A percentile compares a stretch with the other conserved stretches of the same genome.
These are phyloP conservation scores for Orthonyx spaldingii DNA, from an alignment of 2,113 vertebrate genomes.

Conservation along the genomic window DNA sequence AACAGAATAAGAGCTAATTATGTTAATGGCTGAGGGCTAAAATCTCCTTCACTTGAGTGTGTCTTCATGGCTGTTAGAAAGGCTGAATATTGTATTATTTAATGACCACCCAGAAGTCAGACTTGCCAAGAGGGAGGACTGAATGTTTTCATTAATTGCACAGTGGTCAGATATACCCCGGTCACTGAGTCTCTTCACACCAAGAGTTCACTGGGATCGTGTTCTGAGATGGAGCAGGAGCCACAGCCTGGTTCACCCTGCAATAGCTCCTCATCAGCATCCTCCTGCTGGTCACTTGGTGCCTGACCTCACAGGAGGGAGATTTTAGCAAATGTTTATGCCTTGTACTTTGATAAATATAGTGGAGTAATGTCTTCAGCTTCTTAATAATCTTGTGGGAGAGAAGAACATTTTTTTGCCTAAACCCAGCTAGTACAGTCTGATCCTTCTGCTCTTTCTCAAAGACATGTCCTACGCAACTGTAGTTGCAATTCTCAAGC, in stretches of 20 bases:
- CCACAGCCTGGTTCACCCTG: fast-evolving
- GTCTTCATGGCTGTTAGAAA: background rate
- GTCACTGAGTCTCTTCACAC: background rate
- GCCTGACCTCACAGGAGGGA: background rate
- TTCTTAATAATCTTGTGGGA: background rate
- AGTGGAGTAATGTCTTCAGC: background rate
- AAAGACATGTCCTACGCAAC: background rate
- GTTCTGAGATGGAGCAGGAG: background rate
- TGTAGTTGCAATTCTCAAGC: background rate
- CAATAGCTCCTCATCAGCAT: background rate
- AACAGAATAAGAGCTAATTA: background rate
- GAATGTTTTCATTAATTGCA: background rate
- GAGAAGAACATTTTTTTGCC: background rate
- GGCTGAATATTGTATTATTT: background rate
- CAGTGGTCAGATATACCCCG: background rate
- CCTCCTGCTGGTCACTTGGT: background rate
- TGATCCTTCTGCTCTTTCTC: background rate
- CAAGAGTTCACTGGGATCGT: fast-evolving
- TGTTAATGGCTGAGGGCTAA: background rate
- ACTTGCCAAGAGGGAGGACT: background rate
- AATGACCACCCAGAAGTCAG: background rate
- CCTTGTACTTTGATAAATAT: background rate
- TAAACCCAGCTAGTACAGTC: background rate
- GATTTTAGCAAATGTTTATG: background rate
- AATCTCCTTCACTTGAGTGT: background rate